These are phyloP conservation scores for Iguana delicatissima DNA, from an alignment of 2,797 vertebrate species.

Conservation along the genomic window DNA sequence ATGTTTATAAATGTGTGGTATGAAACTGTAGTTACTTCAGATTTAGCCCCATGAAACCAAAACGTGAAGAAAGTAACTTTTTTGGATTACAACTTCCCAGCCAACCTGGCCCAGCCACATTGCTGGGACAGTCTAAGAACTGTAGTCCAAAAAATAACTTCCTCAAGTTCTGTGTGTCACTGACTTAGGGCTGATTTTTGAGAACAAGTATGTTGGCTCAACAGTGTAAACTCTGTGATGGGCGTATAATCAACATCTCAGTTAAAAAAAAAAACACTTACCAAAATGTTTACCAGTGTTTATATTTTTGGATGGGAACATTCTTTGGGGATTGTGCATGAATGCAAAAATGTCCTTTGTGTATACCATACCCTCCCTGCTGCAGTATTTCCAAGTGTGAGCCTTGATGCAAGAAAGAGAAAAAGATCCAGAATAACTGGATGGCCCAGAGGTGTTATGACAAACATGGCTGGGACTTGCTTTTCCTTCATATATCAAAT, in stretches of 20 bases:
- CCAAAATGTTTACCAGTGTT: constrained; percentile 33
- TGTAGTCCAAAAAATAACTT: too few relatives aligned
- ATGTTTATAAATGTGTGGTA: background rate
- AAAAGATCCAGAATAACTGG: background rate
- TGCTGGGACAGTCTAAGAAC: too few relatives aligned
- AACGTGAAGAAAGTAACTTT: too few relatives aligned
- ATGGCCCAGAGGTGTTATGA: too few relatives aligned
- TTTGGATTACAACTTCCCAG: too few relatives aligned
- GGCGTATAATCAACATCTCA: constrained; percentile 40
- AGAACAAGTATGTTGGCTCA: constrained; percentile 1
- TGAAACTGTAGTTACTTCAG: background rate
- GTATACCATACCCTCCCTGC: background rate
- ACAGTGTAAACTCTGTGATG: background rate
- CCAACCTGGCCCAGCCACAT: too few relatives aligned
- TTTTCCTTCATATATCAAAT: too few relatives aligned
- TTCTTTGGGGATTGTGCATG: constrained; percentile 50
- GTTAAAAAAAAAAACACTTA: constrained; percentile 58
- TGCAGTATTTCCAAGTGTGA: background rate
- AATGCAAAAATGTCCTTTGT: constrained; percentile 33
- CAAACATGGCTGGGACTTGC: too few relatives aligned
- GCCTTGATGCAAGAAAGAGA: background rate
- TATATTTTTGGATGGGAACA: constrained; percentile 56
- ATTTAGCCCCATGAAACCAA: background rate
- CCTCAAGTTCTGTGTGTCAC: too few relatives aligned
- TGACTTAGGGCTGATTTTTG: constrained; percentile 39